Evolutionary conservation across 35 echinoderm and acorn worm species (phyloP), one percentile per base, ranked within the genome.

Genomic region (Nesometra sesokonis): DNA sequence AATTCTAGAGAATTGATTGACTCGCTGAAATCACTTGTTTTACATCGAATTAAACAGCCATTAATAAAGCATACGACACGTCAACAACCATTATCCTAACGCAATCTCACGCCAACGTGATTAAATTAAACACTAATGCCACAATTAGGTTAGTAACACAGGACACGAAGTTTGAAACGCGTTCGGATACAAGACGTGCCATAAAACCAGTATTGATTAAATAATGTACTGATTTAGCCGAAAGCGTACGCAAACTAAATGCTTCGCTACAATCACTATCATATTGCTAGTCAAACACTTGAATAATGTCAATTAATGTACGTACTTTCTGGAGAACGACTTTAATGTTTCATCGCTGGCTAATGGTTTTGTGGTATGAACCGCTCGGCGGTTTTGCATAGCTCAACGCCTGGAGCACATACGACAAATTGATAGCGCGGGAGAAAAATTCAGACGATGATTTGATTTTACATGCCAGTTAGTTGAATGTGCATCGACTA

Each of bases 291-390:
- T 27, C 52, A 67, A 67, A 67, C 52, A 67, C 52, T 67, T 27
- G 52, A 67, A 67, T 67, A 67, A 67, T 67, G 52, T 67, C 52
- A 67, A 67, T 67, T 67, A 67, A 67, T 67, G 52, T 67, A 67
- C 52, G 52, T 19, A 67, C 52, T 67, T 67, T 67, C 23, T 67
- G 7, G 52, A 67, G 52, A 67, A 67, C 52, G 52, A 67, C 23
- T 27, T 9, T 67, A 67, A 67, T 67, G 52, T 67, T n/a, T 67
- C 52, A 67, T 67, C 9, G 21, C 21, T 67, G 52, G 21, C 52
- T 67, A 67, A 67, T 67, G 52, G 52, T 67, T 67, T 67, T 67
- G 52, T 67, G 9, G 52, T 19, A 19, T 67, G 52, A 67, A 19
- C 23, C 52, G 52, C 7, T 67, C 9, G 7, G 52, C 52, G 21